A percentile compares a stretch with the other conserved stretches of the same genome.
Evolutionary conservation across 92 coral and sea anemone species (phyloP).

Genomic region (Palythoa caribaeorum): DNA sequence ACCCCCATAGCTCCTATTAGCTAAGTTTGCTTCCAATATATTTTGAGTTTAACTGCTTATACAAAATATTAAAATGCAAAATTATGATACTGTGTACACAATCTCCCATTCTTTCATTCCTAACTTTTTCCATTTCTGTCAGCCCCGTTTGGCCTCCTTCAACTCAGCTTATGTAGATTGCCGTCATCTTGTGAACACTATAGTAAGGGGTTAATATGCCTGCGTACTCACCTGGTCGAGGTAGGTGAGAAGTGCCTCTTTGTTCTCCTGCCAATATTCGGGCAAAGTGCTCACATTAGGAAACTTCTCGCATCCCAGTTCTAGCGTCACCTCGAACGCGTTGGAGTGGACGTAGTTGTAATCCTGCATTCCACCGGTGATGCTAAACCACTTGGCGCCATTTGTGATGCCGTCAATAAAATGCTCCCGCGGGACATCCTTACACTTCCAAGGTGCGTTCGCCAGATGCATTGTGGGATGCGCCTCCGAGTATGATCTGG

Average conservation of each 20-base stretch:
- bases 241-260: constrained; percentile 82
- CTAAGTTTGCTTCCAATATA: too few species aligned
- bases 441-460: constrained; percentile 96
- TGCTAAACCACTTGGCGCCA: constrained; percentile 96
- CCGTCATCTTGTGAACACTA: too few species aligned
- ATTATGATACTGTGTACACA: too few species aligned
- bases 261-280: constrained; percentile 90
- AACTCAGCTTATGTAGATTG: not conserved
- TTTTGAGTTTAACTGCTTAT: too few species aligned
- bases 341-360: constrained; percentile 93
- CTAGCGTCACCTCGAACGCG: constrained; percentile 91
- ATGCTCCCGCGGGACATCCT: constrained; percentile 87
- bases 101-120: too few species aligned
- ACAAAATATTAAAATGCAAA: too few species aligned
- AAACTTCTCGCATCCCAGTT: constrained; percentile 97
- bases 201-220: too few species aligned
- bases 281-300: constrained; percentile 89
- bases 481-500: constrained; percentile 86
- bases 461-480: constrained; percentile 99
- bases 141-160: not conserved
- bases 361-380: constrained; percentile 99
- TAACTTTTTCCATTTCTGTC: not conserved
- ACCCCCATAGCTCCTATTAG: too few species aligned
- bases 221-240: constrained; percentile 83
- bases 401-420: constrained; percentile 98